phyloP scores from a whole-genome alignment of 2,113 vertebrate species.

The Tachycineta bicolor region DNA sequence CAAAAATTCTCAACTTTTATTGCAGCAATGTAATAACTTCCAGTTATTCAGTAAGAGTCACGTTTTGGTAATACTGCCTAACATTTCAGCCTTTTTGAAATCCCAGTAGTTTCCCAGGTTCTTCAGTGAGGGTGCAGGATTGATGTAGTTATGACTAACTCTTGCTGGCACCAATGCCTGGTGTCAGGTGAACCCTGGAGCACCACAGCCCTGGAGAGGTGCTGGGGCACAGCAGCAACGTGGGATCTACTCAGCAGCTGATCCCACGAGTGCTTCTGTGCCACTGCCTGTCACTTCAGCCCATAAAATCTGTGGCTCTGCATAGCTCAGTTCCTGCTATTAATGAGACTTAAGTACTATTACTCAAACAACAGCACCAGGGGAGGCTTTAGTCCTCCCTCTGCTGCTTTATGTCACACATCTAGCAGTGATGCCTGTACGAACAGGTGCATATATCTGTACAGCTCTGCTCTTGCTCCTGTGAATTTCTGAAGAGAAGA shows the following conservation, averaged over 20 bases:
- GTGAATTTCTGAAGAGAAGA: background rate
- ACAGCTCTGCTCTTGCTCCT: background rate
- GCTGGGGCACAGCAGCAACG: too few species aligned
- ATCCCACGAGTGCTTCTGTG: background rate
- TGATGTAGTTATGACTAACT: background rate
- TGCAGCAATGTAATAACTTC: background rate
- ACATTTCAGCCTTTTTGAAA: background rate
- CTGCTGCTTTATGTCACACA: background rate
- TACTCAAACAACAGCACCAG: background rate
- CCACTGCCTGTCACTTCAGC: background rate
- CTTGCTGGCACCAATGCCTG: background rate
- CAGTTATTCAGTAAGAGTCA: background rate
- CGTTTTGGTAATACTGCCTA: background rate
- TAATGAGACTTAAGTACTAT: background rate
- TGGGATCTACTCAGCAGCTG: background rate
- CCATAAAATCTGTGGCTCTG: background rate
- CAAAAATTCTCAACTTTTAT: slow-evolving; percentile 23
- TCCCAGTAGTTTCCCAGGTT: background rate
- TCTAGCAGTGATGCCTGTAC: background rate
- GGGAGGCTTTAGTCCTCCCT: background rate
- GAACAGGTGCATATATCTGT: background rate
- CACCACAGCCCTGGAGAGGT: background rate
- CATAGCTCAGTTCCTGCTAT: background rate
- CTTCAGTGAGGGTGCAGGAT: background rate
- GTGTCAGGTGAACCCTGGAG: background rate